phyloP scores from a whole-genome alignment of 2,888 invertebrate species.

The Cynaeus angustus region DNA sequence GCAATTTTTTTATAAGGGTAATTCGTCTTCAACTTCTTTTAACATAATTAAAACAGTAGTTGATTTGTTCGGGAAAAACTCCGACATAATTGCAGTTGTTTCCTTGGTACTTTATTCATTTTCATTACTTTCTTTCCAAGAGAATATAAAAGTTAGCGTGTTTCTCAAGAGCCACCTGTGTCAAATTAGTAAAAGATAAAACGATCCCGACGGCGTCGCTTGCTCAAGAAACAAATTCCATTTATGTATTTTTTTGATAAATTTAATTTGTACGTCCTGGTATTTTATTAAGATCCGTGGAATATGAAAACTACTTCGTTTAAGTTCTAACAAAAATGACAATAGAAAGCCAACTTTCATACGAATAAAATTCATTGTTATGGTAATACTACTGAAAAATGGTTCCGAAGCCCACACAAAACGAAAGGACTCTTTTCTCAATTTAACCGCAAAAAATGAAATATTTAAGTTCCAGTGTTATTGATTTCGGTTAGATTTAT shows the following conservation, averaged over 20 bases:
- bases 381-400: conserved; percentile 31
- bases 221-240: conserved; percentile 59
- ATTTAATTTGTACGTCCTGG: conserved; percentile 61
- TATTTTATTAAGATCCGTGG: conserved; percentile 56
- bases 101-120: conserved; percentile 57
- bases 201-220: conserved; percentile 63
- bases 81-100: conserved; percentile 54
- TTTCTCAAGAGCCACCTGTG: conserved; percentile 67
- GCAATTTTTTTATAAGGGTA: conserved; percentile 12
- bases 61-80: conserved; percentile 32
- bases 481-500: conserved; percentile 38
- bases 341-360: conserved; percentile 24
- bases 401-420: conserved; percentile 10
- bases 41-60: conserved; percentile 34
- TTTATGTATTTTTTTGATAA: conserved; percentile 62
- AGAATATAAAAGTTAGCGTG: conserved; percentile 62
- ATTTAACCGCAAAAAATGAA: conserved; percentile 14
- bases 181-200: conserved; percentile 70
- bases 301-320: conserved; percentile 48
- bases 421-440: conserved; percentile 2
- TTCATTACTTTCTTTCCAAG: conserved; percentile 57
- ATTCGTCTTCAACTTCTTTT: conserved; percentile 20
- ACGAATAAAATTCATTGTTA: conserved; percentile 28
- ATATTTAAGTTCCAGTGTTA: conserved; percentile 28
- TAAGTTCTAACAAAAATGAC: conserved; percentile 29